phyloP scores from a whole-genome alignment of 1,140 invertebrate genomes.

The Oscheius sp. region DNA sequence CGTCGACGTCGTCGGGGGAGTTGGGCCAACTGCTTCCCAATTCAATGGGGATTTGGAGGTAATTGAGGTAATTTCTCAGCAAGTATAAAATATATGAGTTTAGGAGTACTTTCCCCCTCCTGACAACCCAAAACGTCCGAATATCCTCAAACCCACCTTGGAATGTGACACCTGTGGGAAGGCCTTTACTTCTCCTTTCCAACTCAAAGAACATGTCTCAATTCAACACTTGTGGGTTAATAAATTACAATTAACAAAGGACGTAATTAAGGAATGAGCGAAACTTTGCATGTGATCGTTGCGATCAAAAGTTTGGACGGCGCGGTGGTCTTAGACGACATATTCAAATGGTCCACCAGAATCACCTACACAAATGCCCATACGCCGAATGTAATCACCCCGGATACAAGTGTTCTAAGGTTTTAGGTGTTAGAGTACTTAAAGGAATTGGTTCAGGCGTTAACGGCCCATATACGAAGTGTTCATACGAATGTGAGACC shows the following conservation, averaged over 20 bases:
- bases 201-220: slow-evolving; percentile 31
- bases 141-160: background rate
- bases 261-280: slow-evolving; percentile 26
- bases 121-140: background rate
- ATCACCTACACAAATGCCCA: slow-evolving; percentile 38
- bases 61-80: background rate
- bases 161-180: background rate
- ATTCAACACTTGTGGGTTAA: slow-evolving; percentile 40
- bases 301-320: slow-evolving; percentile 35
- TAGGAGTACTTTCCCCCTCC: background rate
- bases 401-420: slow-evolving; percentile 49
- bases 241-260: background rate
- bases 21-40: background rate
- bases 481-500: slow-evolving; percentile 46
- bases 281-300: slow-evolving; percentile 36
- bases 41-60: background rate
- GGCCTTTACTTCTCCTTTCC: background rate
- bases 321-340: slow-evolving; percentile 43
- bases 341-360: slow-evolving; percentile 42
- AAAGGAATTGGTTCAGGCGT: slow-evolving; percentile 33
- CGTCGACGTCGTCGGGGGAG: background rate
- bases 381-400: slow-evolving; percentile 42
- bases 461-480: slow-evolving; percentile 43
- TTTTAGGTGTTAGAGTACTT: background rate
- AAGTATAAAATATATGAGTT: too few species aligned